Base-by-base conservation (phyloP, 2,113 vertebrate species). In the Falcunculus frontatus region DNA sequence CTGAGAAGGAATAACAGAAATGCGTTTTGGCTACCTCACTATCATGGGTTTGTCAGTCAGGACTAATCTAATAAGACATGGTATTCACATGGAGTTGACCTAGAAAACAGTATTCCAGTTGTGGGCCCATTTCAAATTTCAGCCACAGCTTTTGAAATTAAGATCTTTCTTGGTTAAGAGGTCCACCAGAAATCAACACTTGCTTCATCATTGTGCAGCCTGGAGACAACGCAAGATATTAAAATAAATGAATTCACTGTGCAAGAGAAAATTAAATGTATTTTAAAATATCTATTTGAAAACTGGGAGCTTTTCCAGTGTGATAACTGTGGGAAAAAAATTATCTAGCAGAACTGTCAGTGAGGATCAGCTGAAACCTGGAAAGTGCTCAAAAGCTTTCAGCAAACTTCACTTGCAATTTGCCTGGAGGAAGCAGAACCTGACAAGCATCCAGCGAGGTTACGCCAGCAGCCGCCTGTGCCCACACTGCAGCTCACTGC, bases 361-460 rank as follows among this genome's bases (percentile, higher is more conserved):
- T 1, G 9, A 94, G 90, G 95, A 95, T 92, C 83, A 73, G 53
- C 76, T 94, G 91, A 93, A 96, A 96, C 87, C 90, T 94, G 93
- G 93, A 92, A 84, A 84, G 79, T 39, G 49, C 79, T 93, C 94
- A 88, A 95, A 89, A 95, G 90, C 76, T 95, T 93, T 95, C 76
- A 64, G 49, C 62, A 81, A 89, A 84, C 85, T 96, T 95, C 90
- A 7, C 79, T 93, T 75, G 63, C 62, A 56, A 21, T 95, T 96
- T 69, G 90, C 94, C 87, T 73, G 91, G 69, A 84, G 91, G 93
- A 86, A 64, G 76, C 87, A 70, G 69, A 81, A 83, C 44, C 84
- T 88, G 91, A 63, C 79, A 88, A 68, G 79, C n/a, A 1, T 79
- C 56, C 53, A 53, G 84, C 0, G 0, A 47, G 81, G 53, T 74